Base-by-base conservation (phyloP, 2,888 invertebrate genomes). In the Stenchaetothrips biformis region DNA sequence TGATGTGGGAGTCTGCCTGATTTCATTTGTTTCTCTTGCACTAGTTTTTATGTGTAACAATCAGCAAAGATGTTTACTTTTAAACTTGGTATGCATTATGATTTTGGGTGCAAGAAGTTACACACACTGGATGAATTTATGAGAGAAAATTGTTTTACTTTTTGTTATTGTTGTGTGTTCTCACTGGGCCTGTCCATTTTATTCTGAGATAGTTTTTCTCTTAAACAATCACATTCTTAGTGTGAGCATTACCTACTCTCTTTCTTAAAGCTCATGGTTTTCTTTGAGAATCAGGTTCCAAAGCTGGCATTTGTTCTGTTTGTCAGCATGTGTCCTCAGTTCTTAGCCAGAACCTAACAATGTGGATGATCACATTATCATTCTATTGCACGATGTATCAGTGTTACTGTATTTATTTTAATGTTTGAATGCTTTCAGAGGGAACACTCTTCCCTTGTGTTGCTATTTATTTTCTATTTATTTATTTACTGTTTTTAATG, bases 21-120 rank as follows among this genome's bases (percentile, higher is more conserved):
- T 21, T 74, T 21, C 67, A 74, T 74, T 74, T 74, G 67, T 25
- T 74, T 74, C 21, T 74, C 67, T 74, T 74, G 67, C 67, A 25
- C 25, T 74, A 74, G 67, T 74, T n/a, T 74, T 21, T 74, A 74
- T 25, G 21, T 25, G 67, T 25, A 25, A 74, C 21, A 25, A 25
- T 74, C 25, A 21, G 67, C 25, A 37, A 37, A 37, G 37, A 37
- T 37, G 37, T 21, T 74, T 74, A 74, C 21, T 67, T 9, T 25
- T 25, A 74, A 21, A 74, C 25, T 11, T 25, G 11, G 11, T 74
- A 25, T 74, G 67, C 21, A 25, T 74, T 25, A 11, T 74, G 25
- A 74, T 21, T n/a, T 25, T 7, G 2, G 67, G 21, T 21, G n/a
- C 21, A 21, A 25, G 67, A 21, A 74, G 67, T 11, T 74, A 25